A percentile compares a stretch with the other conserved stretches of the same genome.
Evolutionary conservation across 1,140 invertebrate species (phyloP).

Genomic region (Nylanderia fulva): DNA sequence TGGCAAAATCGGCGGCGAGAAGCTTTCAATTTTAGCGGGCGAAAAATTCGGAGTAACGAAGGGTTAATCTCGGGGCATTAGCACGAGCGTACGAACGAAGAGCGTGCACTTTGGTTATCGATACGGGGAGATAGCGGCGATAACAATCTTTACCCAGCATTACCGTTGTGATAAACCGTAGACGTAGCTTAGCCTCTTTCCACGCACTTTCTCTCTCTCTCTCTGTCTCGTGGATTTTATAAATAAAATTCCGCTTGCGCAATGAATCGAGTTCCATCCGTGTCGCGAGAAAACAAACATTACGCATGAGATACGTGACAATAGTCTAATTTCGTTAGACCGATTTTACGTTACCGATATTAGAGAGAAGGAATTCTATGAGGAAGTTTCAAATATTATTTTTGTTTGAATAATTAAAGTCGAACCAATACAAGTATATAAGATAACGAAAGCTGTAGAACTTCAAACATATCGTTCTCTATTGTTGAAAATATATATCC

Average conservation of each 20-base stretch:
- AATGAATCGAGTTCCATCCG: constrained; percentile 26
- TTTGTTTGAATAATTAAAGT: background rate
- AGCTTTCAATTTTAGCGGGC: background rate
- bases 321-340: constrained; percentile 50
- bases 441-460: no score
- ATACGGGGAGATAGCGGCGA: constrained; percentile 47
- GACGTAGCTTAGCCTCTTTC: constrained; percentile 7
- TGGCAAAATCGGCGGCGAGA: constrained; percentile 27
- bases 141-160: constrained; percentile 59
- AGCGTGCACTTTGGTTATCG: constrained; percentile 40
- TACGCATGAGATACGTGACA: constrained; percentile 22
- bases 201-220: background rate
- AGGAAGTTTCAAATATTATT: constrained; percentile 4
- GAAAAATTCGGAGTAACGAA: constrained; percentile 40
- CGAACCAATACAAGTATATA: no score
- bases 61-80: constrained; percentile 47
- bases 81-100: constrained; percentile 5
- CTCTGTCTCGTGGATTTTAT: constrained; percentile 37
- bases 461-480: no score
- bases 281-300: constrained; percentile 31
- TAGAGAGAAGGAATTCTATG: background rate
- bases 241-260: constrained; percentile 57
- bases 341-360: background rate
- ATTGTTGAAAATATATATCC: background rate
- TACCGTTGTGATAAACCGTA: constrained; percentile 24